Percentiles rank a stretch among this genome's conserved stretches.
Evolutionary conservation across 2,888 invertebrate genomes (phyloP).

Genomic region (Diploptera punctata): DNA sequence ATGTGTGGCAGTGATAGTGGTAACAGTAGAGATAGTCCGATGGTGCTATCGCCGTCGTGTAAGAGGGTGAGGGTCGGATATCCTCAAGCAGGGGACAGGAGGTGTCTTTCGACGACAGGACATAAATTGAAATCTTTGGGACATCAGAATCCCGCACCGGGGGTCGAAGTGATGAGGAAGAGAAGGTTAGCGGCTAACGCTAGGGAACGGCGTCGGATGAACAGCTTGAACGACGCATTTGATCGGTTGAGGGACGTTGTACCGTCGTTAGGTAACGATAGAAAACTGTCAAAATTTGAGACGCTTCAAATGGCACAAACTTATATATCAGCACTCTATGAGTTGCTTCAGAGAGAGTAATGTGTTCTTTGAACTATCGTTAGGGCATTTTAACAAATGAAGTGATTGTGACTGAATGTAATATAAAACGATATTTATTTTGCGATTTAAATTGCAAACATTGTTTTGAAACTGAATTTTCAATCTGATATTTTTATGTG

Average conservation of each 20-base stretch:
- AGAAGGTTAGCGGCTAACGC: slow-evolving; percentile 76
- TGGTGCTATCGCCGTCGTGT: neutral
- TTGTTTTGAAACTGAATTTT: no score
- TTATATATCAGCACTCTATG: slow-evolving; percentile 73
- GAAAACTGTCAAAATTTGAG: slow-evolving; percentile 78
- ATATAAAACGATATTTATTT: no score
- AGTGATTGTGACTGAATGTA: no score
- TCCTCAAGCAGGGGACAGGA: neutral
- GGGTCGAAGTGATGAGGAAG: slow-evolving; percentile 63
- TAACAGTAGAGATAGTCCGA: slow-evolving; percentile 1
- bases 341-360: slow-evolving; percentile 62
- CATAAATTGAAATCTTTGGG: neutral
- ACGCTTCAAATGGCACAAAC: slow-evolving; percentile 82
- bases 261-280: slow-evolving; percentile 71
- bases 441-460: no score
- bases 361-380: no score
- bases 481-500: no score
- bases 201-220: slow-evolving; percentile 75
- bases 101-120: neutral
- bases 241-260: slow-evolving; percentile 74
- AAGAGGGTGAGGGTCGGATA: neutral
- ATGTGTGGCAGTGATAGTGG: neutral
- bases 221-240: slow-evolving; percentile 77
- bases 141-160: slow-evolving; percentile 53
- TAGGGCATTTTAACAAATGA: no score